phyloP scores from a whole-genome alignment of 2,888 invertebrate species.

The Arrhopalites spinosus region DNA sequence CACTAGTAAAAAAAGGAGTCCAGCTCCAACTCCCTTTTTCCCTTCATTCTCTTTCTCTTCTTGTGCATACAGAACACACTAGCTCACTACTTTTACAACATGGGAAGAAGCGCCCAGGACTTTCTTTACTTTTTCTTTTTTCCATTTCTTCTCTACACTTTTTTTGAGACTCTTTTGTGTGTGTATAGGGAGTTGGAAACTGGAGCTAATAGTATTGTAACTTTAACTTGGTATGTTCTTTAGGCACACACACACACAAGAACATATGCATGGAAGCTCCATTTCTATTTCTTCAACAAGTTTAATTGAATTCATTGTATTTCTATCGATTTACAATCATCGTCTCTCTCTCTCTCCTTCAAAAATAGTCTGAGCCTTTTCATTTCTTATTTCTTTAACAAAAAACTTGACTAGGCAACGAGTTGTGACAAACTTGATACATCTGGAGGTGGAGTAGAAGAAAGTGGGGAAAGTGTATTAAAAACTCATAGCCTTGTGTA shows the following conservation, averaged over 20 bases:
- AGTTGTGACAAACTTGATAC: too few relatives aligned
- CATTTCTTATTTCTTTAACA: background rate
- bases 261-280: background rate
- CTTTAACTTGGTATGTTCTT: background rate
- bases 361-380: background rate
- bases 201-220: constrained; percentile 4
- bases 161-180: background rate
- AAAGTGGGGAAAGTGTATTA: too few relatives aligned
- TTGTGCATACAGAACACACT: background rate
- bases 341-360: background rate
- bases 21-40: too few relatives aligned
- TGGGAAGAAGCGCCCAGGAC: too few relatives aligned
- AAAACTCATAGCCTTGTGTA: too few relatives aligned
- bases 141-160: background rate
- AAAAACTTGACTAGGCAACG: background rate
- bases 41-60: too few relatives aligned
- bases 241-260: background rate
- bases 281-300: background rate
- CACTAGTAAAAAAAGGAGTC: too few relatives aligned
- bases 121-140: background rate
- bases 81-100: too few relatives aligned
- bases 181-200: background rate
- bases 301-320: constrained; percentile 16
- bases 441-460: too few relatives aligned
- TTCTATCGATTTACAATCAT: constrained; percentile 3